Evolutionary conservation across 2,888 invertebrate genomes (phyloP).

Genomic region (Trachelus iudaicus): DNA sequence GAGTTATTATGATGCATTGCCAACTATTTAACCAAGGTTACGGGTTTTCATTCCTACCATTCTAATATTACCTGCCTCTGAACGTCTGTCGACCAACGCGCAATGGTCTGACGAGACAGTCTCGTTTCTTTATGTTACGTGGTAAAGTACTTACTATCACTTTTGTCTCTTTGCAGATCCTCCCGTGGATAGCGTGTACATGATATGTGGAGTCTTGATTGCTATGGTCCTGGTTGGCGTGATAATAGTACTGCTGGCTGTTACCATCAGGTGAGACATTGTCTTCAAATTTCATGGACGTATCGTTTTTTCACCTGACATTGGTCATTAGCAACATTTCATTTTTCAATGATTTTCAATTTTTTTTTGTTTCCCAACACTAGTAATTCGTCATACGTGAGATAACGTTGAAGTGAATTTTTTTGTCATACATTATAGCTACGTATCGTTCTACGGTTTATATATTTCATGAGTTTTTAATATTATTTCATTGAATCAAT

Average conservation of each 20-base stretch:
- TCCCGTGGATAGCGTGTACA: conserved; percentile 84
- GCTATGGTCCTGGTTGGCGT: conserved; percentile 85
- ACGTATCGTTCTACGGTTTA: background rate
- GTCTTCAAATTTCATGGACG: conserved; percentile 3
- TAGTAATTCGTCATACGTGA: background rate
- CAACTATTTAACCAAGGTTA: background rate
- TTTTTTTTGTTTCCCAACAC: background rate
- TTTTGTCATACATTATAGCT: background rate
- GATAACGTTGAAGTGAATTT: background rate
- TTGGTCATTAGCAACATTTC: background rate
- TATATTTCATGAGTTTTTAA: background rate
- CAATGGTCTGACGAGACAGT: background rate
- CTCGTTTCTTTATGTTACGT: background rate
- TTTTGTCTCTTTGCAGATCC: conserved; percentile 77
- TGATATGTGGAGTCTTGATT: conserved; percentile 86
- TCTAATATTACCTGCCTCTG: background rate
- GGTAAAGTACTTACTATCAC: background rate
- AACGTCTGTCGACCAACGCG: background rate
- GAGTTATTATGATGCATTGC: background rate
- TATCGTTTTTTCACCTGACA: conserved; percentile 1
- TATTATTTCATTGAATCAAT: background rate
- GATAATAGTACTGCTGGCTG: conserved; percentile 82
- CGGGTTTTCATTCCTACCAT: background rate
- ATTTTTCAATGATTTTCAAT: background rate
- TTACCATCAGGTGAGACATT: conserved; percentile 79